phyloP scores from a whole-genome alignment of 2,888 invertebrate genomes.

The Epsilonema sp. region DNA sequence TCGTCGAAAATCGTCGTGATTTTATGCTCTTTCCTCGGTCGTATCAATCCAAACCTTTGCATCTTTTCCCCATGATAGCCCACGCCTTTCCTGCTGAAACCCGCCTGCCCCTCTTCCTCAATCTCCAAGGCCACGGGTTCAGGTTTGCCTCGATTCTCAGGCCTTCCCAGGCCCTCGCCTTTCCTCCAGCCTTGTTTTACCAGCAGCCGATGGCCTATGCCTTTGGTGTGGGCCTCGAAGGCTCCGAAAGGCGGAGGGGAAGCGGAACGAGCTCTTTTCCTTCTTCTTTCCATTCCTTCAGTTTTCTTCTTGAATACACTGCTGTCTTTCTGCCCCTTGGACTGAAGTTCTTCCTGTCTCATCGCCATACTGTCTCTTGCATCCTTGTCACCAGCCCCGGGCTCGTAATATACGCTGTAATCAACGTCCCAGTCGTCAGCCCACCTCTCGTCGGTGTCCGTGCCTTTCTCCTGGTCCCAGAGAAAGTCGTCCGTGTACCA shows the following conservation, averaged over 20 bases:
- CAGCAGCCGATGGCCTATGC: no score
- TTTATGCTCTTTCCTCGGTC: conserved; percentile 6
- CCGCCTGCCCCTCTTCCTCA: conserved; percentile 16
- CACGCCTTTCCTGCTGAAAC: no score
- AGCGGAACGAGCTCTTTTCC: conserved; percentile 14
- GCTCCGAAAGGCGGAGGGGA: no score
- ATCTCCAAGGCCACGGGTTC: no score
- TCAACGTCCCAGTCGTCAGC: conserved; percentile 42
- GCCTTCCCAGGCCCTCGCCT: no score
- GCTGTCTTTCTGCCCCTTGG: no score
- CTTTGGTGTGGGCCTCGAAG: no score
- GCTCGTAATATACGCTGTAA: conserved; percentile 37
- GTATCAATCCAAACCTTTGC: conserved; percentile 11
- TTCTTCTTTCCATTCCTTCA: no score
- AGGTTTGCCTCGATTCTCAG: no score
- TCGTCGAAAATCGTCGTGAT: conserved; percentile 12
- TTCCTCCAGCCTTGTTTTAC: no score
- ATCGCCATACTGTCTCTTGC: conserved; percentile 34
- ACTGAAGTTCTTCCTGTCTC: conserved; percentile 20
- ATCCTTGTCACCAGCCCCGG: conserved; percentile 35
- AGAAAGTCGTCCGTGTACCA: conserved; percentile 40
- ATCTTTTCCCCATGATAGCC: conserved; percentile 16
- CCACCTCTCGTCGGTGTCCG: conserved; percentile 36
- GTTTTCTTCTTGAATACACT: no score
- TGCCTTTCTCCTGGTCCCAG: conserved; percentile 36